Percentiles rank a stretch among this genome's conserved stretches.
phyloP scores from a whole-genome alignment of 2,113 vertebrate genomes.

The Vicugna pacos region DNA sequence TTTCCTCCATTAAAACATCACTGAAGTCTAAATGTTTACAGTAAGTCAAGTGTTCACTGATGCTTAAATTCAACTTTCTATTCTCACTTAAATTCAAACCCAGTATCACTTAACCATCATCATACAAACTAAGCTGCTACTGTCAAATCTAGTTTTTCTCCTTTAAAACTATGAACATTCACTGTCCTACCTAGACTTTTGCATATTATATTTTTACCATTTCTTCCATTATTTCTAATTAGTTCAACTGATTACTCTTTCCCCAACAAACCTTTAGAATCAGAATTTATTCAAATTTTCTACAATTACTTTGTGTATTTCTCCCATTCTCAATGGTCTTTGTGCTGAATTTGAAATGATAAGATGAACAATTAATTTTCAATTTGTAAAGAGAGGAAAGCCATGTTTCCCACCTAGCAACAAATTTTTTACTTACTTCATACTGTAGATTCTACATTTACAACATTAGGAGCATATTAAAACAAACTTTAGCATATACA shows the following conservation, averaged over 20 bases:
- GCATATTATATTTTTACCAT: not conserved
- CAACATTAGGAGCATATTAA: constrained; percentile 2
- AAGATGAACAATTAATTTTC: constrained; percentile 37
- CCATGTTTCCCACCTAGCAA: not conserved
- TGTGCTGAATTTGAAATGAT: constrained; percentile 30
- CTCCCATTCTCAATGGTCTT: not conserved
- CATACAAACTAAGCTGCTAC: not conserved
- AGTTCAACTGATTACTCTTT: not conserved
- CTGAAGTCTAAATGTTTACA: constrained; percentile 56
- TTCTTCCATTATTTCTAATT: constrained; percentile 47
- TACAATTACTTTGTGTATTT: constrained; percentile 15
- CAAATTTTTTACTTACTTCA: constrained; percentile 19
- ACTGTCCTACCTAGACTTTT: not conserved
- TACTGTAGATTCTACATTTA: not conserved
- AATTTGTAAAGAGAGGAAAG: constrained; percentile 43
- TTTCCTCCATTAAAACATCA: constrained; percentile 60
- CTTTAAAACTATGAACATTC: constrained; percentile 5
- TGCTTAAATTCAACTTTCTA: constrained; percentile 55
- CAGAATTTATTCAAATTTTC: constrained; percentile 37
- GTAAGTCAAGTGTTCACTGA: constrained; percentile 38
- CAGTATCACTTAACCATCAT: not conserved
- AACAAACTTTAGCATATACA: not conserved
- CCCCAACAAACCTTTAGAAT: not conserved
- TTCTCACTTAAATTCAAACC: constrained; percentile 44
- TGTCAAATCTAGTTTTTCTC: not conserved